A percentile compares a stretch with the other conserved stretches of the same genome.
phyloP scores from a whole-genome alignment of 2,888 invertebrate species.

The Mythimna pallens region DNA sequence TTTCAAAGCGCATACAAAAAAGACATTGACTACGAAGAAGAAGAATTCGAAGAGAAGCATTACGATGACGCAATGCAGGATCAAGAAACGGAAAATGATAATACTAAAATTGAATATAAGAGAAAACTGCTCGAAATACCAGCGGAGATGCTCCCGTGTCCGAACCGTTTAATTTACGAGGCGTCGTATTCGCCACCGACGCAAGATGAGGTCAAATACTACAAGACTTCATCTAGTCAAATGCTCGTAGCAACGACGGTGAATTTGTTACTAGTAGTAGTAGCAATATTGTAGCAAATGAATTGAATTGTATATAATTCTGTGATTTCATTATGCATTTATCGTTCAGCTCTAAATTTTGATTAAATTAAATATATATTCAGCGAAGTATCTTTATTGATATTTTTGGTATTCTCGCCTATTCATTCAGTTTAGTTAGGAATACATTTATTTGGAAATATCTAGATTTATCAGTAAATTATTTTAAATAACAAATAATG shows the following conservation, averaged over 20 bases:
- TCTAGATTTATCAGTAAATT: neutral
- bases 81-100: constrained; percentile 78
- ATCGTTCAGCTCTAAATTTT: constrained; percentile 21
- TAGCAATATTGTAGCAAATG: constrained; percentile 73
- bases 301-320: constrained; percentile 67
- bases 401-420: constrained; percentile 16
- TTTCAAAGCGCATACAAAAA: constrained; percentile 72
- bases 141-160: constrained; percentile 82
- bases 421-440: constrained; percentile 8
- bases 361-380: constrained; percentile 4
- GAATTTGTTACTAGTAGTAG: constrained; percentile 66
- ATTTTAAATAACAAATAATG: constrained; percentile 1
- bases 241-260: constrained; percentile 60
- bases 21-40: constrained; percentile 78
- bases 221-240: constrained; percentile 79
- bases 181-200: constrained; percentile 84
- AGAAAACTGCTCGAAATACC: constrained; percentile 84
- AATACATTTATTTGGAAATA: constrained; percentile 4
- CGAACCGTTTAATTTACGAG: constrained; percentile 81
- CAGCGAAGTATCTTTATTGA: neutral
- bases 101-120: constrained; percentile 80
- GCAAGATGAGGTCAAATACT: constrained; percentile 87
- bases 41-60: constrained; percentile 78
- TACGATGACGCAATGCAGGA: constrained; percentile 87
- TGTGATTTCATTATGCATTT: constrained; percentile 58